Conservation (phyloP, 2,797 vertebrate species). For the Coregonus ussuriensis region DNA sequence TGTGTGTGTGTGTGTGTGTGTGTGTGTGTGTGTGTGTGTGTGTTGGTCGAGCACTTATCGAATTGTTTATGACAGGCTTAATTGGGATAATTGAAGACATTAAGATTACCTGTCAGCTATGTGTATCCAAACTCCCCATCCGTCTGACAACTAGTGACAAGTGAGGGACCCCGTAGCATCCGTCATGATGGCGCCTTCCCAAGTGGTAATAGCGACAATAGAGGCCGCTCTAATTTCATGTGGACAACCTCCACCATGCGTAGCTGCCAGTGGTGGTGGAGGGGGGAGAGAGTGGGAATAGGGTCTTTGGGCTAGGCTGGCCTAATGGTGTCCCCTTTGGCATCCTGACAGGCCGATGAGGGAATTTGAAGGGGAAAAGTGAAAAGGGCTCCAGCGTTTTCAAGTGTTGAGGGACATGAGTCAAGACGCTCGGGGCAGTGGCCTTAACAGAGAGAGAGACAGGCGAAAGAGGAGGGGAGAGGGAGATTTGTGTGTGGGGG, state of each 20-base stretch:
- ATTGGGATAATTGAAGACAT: slow-evolving; percentile 99
- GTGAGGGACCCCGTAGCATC: slow-evolving; percentile 96
- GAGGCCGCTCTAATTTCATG: slow-evolving; percentile 97
- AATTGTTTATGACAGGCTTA: slow-evolving; percentile 99
- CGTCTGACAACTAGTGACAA: slow-evolving; percentile 99
- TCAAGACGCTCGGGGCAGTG: slow-evolving; percentile 81
- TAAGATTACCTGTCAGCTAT: slow-evolving; percentile 99
- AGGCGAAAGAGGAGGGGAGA: slow-evolving; percentile 44
- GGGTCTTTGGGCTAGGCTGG: slow-evolving; percentile 66
- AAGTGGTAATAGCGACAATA: slow-evolving; percentile 94
- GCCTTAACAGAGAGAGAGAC: slow-evolving; percentile 83
- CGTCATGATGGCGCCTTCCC: slow-evolving; percentile 93
- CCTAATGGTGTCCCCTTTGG: slow-evolving; percentile 95
- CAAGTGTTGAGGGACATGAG: slow-evolving; percentile 90
- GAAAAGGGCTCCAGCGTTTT: slow-evolving; percentile 84
- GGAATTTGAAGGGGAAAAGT: slow-evolving; percentile 86
- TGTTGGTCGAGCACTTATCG: slow-evolving; percentile 94
- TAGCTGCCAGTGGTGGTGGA: slow-evolving; percentile 79
- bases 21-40: slow-evolving; percentile 67
- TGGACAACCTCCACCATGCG: slow-evolving; percentile 90
- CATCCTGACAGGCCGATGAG: slow-evolving; percentile 91
- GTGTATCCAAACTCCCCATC: slow-evolving; percentile 94
- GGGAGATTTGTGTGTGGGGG: no score
- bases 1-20: slow-evolving; percentile 63
- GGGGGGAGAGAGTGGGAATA: slow-evolving; percentile 69